A percentile compares a stretch with the other conserved stretches of the same genome.
Evolutionary conservation across 2,888 invertebrate genomes (phyloP).

Genomic region (Dichetophora obliterata): DNA sequence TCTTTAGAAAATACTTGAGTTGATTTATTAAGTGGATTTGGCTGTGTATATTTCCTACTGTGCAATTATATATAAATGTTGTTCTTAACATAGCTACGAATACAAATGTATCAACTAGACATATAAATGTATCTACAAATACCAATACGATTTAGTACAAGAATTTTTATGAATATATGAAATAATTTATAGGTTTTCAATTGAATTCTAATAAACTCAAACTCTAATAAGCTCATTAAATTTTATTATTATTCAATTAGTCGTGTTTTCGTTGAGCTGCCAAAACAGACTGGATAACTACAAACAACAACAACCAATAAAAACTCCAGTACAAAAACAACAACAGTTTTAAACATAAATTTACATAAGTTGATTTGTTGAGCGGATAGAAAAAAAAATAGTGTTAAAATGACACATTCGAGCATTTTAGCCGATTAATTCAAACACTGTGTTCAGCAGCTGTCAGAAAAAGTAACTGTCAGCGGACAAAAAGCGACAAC

Average conservation of each 20-base stretch:
- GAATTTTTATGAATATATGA: background rate
- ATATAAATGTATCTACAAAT: no score
- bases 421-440: background rate
- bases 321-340: background rate
- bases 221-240: background rate
- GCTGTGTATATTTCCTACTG: no score
- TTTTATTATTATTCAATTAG: constrained; percentile 24
- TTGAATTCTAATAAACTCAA: background rate
- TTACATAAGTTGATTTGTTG: background rate
- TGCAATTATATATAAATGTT: no score
- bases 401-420: constrained; percentile 21
- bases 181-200: background rate
- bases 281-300: background rate
- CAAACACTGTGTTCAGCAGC: constrained; percentile 14
- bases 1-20: no score
- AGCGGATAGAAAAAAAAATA: background rate
- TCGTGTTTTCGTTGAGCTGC: background rate
- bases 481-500: no score
- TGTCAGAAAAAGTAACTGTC: constrained; percentile 14
- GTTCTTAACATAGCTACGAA: no score
- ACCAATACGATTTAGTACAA: no score
- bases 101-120: no score
- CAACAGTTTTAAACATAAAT: background rate
- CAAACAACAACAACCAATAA: background rate
- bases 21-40: no score